Evolutionary conservation across 2,113 vertebrate genomes (phyloP).

Genomic region (Syngnathoides biaculeatus): DNA sequence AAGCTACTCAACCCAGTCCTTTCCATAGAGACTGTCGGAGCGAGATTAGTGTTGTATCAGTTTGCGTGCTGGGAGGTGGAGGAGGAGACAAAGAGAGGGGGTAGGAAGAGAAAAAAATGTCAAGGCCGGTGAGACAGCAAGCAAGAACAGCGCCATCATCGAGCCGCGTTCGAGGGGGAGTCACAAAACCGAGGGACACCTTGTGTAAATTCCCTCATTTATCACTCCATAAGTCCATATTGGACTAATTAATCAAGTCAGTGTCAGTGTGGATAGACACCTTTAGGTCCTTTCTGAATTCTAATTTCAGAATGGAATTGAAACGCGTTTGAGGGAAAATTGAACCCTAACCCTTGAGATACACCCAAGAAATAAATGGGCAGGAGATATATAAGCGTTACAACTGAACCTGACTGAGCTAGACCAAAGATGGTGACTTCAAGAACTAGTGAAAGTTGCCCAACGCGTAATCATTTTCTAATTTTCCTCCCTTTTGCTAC

Average conservation of each 20-base stretch:
- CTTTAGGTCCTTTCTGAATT: not conserved
- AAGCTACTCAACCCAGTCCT: conserved; percentile 67
- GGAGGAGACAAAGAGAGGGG: conserved; percentile 38
- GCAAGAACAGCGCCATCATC: conserved; percentile 56
- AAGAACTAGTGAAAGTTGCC: no score
- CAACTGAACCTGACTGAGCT: no score
- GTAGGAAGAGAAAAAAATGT: conserved; percentile 26
- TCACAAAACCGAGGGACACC: conserved; percentile 8
- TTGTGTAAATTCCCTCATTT: conserved; percentile 27
- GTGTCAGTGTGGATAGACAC: not conserved
- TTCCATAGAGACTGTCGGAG: conserved; percentile 66
- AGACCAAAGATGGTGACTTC: no score
- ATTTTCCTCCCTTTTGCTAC: no score
- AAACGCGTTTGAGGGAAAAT: not conserved
- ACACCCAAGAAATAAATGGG: no score
- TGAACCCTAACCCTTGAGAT: no score
- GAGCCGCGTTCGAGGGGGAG: conserved; percentile 36
- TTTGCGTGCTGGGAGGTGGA: conserved; percentile 40
- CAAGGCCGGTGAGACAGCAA: conserved; percentile 56
- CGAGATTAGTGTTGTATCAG: conserved; percentile 67
- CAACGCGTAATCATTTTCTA: no score
- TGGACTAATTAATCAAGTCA: not conserved
- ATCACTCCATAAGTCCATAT: conserved; percentile 1
- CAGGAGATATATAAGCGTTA: no score
- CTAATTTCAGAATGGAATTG: not conserved